Conservation (phyloP, 1,140 invertebrate genomes). For the Varroa destructor region DNA sequence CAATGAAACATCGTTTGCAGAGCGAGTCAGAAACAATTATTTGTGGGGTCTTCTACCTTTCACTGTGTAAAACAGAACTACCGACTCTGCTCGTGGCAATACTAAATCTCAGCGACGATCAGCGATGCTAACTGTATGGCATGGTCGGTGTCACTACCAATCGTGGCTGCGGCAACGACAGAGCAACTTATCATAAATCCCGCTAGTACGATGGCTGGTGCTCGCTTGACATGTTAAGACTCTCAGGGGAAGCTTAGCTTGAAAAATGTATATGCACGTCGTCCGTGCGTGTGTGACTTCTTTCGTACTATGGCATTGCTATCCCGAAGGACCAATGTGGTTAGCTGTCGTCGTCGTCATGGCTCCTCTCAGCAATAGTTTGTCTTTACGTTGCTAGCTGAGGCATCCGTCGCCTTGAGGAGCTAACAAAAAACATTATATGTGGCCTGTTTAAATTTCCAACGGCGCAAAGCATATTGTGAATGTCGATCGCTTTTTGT, state of each 20-base stretch:
- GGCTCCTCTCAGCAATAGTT: too few relatives aligned
- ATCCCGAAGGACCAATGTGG: conserved; percentile 9
- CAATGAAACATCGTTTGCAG: neutral
- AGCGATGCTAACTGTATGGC: neutral
- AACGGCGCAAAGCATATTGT: too few relatives aligned
- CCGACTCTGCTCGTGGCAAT: conserved; percentile 1
- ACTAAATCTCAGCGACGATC: neutral
- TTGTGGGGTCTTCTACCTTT: neutral
- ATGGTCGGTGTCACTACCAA: too few relatives aligned
- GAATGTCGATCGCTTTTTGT: too few relatives aligned
- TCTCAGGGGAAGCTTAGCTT: too few relatives aligned
- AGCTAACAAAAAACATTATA: too few relatives aligned
- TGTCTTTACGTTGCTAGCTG: too few relatives aligned
- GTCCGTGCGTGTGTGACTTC: neutral
- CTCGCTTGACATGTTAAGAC: neutral
- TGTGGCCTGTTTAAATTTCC: too few relatives aligned
- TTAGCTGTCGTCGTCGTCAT: neutral
- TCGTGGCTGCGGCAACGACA: neutral
- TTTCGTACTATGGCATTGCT: neutral
- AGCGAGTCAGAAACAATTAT: neutral
- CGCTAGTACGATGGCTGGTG: conserved; percentile 10
- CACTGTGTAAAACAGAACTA: neutral
- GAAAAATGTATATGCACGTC: too few relatives aligned
- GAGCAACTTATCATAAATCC: conserved; percentile 19
- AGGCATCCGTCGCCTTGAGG: too few relatives aligned